These are phyloP conservation scores for Heliconius ethilla DNA, from an alignment of 2,888 invertebrate species.

Conservation along the genomic window DNA sequence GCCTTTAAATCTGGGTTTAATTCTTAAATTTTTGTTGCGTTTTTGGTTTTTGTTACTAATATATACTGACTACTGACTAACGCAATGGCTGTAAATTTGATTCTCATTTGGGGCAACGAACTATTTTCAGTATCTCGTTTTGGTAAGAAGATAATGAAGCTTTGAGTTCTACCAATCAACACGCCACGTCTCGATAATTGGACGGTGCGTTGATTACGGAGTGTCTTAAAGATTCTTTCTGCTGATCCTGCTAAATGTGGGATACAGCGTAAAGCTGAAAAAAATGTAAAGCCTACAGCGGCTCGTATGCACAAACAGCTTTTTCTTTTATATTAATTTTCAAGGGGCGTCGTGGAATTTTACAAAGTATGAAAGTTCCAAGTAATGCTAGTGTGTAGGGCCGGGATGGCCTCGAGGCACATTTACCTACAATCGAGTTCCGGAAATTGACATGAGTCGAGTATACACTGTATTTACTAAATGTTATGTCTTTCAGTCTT, in stretches of 20 bases:
- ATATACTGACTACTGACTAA: neutral
- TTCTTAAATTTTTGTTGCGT: no score
- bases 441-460: slow-evolving; percentile 20
- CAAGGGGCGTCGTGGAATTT: slow-evolving; percentile 3
- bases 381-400: neutral
- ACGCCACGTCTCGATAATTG: no score
- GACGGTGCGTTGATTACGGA: neutral
- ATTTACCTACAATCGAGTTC: slow-evolving; percentile 38
- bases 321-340: slow-evolving; percentile 3
- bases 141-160: no score
- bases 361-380: slow-evolving; percentile 9
- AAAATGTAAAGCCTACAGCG: neutral
- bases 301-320: neutral
- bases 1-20: no score
- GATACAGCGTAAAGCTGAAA: neutral
- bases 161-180: no score
- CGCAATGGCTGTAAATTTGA: neutral
- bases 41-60: no score
- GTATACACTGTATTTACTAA: slow-evolving; percentile 10
- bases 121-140: neutral
- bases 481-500: neutral
- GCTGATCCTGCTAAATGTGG: neutral
- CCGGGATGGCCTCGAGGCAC: slow-evolving; percentile 39
- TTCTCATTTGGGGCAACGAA: neutral
- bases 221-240: neutral